Conservation (phyloP, 2,888 invertebrate species). For the Carpatolechia fugitivella region DNA sequence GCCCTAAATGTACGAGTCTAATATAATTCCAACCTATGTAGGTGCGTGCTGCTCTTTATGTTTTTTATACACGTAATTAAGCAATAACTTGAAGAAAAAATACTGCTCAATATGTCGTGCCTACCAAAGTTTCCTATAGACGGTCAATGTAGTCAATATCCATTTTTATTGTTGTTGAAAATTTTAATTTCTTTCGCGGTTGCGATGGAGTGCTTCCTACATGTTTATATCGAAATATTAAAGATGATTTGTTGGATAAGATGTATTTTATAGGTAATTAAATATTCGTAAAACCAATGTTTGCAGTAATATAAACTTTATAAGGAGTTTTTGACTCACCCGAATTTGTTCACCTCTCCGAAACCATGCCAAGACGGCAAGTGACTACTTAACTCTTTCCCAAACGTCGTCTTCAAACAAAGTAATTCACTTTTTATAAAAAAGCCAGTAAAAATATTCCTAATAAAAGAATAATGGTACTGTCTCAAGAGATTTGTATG, state of each 20-base stretch:
- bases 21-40: conserved; percentile 5
- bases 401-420: not conserved
- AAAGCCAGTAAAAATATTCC: conserved; percentile 10
- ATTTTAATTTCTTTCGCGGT: conserved; percentile 8
- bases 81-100: conserved; percentile 51
- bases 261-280: not conserved
- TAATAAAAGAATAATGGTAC: conserved; percentile 18
- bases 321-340: not conserved
- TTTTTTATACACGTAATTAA: conserved; percentile 49
- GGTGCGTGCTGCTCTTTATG: conserved; percentile 38
- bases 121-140: conserved; percentile 25
- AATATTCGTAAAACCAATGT: not conserved
- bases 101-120: conserved; percentile 38
- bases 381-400: not conserved
- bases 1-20: conserved; percentile 24
- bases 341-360: not conserved
- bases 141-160: conserved; percentile 24
- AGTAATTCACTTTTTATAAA: not conserved
- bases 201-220: not conserved
- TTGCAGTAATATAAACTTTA: not conserved
- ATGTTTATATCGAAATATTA: not conserved
- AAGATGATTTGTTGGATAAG: not conserved
- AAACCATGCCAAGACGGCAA: not conserved
- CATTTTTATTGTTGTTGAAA: conserved; percentile 28
- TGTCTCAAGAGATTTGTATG: conserved; percentile 35